These are phyloP conservation scores for Podarcis lilfordi DNA, from an alignment of 2,797 vertebrate species.

Conservation along the genomic window DNA sequence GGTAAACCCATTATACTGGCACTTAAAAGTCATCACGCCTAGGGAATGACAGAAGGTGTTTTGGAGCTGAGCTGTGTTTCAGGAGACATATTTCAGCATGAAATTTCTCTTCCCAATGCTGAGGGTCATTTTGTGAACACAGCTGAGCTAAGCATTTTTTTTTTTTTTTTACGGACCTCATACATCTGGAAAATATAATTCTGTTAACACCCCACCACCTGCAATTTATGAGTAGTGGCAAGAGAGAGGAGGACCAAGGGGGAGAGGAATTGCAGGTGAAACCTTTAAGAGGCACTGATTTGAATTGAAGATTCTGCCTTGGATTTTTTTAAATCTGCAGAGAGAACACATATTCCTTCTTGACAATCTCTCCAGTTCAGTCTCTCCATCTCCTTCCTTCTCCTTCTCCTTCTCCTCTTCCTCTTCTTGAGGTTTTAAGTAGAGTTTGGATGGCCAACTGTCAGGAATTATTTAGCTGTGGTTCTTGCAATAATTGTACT, in stretches of 20 bases:
- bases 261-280: background rate
- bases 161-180: background rate
- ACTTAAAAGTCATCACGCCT: background rate
- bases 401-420: too few relatives aligned
- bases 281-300: background rate
- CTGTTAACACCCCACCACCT: accelerated
- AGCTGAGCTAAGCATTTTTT: background rate
- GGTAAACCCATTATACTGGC: background rate
- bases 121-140: background rate
- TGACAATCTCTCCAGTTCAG: too few relatives aligned
- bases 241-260: background rate
- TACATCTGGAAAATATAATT: background rate
- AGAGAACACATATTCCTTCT: too few relatives aligned
- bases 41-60: background rate
- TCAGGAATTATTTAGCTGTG: too few relatives aligned
- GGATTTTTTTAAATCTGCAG: too few relatives aligned
- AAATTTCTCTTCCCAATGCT: background rate
- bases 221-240: background rate
- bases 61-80: background rate
- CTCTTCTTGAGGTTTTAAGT: too few relatives aligned
- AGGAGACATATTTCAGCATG: background rate
- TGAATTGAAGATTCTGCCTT: too few relatives aligned
- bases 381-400: too few relatives aligned
- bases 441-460: too few relatives aligned
- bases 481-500: too few relatives aligned